Percentiles rank a stretch among this genome's conserved stretches.
Evolutionary conservation across 2,797 vertebrate genomes (phyloP).

Genomic region (Ammospiza maritima): DNA sequence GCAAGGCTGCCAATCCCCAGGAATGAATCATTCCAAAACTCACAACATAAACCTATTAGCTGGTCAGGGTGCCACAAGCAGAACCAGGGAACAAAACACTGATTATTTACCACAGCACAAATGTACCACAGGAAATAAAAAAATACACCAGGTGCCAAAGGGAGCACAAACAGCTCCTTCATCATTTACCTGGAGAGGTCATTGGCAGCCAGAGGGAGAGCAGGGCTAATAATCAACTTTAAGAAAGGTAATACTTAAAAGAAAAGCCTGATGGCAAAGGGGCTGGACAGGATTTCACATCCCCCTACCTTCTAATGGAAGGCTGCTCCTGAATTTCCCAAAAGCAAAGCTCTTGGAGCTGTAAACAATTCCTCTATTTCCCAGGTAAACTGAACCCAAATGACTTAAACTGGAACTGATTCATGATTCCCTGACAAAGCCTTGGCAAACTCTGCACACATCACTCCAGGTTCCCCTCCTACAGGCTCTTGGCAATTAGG

Average conservation of each 20-base stretch:
- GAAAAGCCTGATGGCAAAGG: not conserved
- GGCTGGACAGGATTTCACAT: not conserved
- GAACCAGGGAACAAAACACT: conserved; percentile 35
- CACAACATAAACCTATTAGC: conserved; percentile 60
- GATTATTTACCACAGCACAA: not conserved
- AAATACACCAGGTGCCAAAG: not conserved
- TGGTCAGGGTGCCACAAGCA: conserved; percentile 30
- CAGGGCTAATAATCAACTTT: not conserved
- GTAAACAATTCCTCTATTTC: not conserved
- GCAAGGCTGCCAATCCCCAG: conserved; percentile 51
- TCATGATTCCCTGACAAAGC: not conserved
- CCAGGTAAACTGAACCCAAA: not conserved
- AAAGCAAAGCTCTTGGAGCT: not conserved
- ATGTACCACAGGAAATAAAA: not conserved
- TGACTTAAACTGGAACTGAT: not conserved
- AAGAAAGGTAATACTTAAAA: not conserved
- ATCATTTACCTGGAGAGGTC: not conserved
- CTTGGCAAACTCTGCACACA: not conserved
- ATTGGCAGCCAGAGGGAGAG: not conserved
- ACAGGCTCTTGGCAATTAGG: not conserved
- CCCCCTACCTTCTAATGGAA: not conserved
- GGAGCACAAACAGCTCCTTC: not conserved
- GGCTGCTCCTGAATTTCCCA: not conserved
- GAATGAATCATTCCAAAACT: conserved; percentile 60
- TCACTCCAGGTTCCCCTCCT: not conserved